Evolutionary conservation across 2,888 invertebrate genomes (phyloP).

Genomic region (Caenorhabditis wallacei): DNA sequence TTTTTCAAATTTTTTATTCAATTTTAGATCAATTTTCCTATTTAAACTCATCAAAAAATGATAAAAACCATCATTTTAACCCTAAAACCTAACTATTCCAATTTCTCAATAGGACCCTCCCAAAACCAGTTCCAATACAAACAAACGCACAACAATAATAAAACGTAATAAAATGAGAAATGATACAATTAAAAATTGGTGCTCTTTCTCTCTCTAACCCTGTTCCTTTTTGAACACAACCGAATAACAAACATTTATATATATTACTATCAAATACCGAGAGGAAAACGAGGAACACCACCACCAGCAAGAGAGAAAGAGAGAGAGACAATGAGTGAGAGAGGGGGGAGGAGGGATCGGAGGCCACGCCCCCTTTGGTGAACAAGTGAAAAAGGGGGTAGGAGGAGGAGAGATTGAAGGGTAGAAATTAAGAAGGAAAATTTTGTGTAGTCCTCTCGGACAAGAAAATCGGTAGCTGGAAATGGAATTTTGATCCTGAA

Average conservation of each 20-base stretch:
- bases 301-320: background rate
- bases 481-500: too few species aligned
- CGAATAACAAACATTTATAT: slow-evolving; percentile 21
- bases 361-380: background rate
- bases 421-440: too few species aligned
- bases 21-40: too few species aligned
- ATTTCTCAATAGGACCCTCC: background rate
- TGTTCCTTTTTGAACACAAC: background rate
- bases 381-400: background rate
- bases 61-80: too few species aligned
- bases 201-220: background rate
- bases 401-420: background rate
- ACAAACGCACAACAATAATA: background rate
- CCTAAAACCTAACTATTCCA: too few species aligned
- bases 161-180: slow-evolving; percentile 3
- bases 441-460: too few species aligned
- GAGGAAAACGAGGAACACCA: background rate
- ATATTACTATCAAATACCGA: slow-evolving; percentile 32
- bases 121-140: background rate
- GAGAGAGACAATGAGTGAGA: background rate
- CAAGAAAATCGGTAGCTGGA: too few species aligned
- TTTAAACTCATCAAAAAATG: too few species aligned
- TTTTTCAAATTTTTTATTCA: too few species aligned
- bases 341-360: background rate
- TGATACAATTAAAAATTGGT: slow-evolving; percentile 27